These are phyloP conservation scores for Micropoecilia bifurca DNA, from an alignment of 2,797 vertebrate genomes.

Conservation along the genomic window DNA sequence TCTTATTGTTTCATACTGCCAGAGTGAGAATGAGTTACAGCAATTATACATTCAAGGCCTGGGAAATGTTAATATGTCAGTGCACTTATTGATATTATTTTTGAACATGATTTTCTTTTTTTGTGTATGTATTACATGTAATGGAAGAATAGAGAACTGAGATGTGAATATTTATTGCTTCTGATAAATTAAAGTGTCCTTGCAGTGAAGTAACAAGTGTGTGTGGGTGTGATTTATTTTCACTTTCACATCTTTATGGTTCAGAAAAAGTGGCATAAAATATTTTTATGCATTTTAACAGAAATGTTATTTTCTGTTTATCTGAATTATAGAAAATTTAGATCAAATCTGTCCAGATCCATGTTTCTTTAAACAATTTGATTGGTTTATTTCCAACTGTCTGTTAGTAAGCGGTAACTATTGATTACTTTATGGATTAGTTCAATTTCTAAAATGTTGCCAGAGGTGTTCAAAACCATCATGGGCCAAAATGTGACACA, in stretches of 20 bases:
- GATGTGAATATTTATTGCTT: constrained; percentile 90
- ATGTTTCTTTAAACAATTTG: neutral
- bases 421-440: neutral
- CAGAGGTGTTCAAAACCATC: neutral
- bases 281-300: neutral
- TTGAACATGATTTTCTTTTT: constrained; percentile 75
- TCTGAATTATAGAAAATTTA: neutral
- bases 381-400: neutral
- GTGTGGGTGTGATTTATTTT: constrained; percentile 50
- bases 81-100: constrained; percentile 81
- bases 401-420: neutral
- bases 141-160: constrained; percentile 82
- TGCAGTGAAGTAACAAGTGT: constrained; percentile 74
- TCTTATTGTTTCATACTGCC: constrained; percentile 75
- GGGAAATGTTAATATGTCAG: constrained; percentile 75
- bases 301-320: neutral
- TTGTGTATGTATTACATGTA: constrained; percentile 82
- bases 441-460: neutral
- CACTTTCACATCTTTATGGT: neutral
- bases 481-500: neutral
- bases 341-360: neutral
- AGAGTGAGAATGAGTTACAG: constrained; percentile 72
- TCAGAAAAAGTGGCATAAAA: neutral
- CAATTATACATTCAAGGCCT: constrained; percentile 70
- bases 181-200: constrained; percentile 87